A percentile compares a stretch with the other conserved stretches of the same genome.
phyloP scores from a whole-genome alignment of 2,888 invertebrate genomes.

The Noctua janthina region DNA sequence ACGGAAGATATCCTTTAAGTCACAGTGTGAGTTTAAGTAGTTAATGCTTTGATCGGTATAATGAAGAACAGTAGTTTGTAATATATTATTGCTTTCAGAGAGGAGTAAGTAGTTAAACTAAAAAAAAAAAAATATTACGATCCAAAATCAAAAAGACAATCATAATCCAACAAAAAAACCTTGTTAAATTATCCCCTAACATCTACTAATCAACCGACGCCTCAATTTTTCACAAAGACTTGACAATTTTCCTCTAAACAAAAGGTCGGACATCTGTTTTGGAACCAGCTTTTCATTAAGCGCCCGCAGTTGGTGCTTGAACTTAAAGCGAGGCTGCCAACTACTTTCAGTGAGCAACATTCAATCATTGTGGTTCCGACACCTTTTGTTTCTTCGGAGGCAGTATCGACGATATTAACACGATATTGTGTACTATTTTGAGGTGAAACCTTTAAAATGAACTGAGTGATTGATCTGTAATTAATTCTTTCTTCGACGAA shows the following conservation, averaged over 20 bases:
- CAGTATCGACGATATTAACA: conserved; percentile 44
- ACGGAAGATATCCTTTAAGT: too few relatives aligned
- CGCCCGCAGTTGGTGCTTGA: conserved; percentile 65
- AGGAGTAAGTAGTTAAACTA: too few relatives aligned
- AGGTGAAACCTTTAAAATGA: background rate
- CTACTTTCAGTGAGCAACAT: conserved; percentile 71
- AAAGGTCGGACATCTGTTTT: conserved; percentile 74
- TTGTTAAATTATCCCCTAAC: conserved; percentile 1
- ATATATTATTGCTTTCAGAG: background rate
- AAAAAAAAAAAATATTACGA: too few relatives aligned
- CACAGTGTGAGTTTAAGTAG: too few relatives aligned
- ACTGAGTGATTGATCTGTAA: background rate
- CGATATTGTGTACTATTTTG: background rate
- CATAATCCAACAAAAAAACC: background rate
- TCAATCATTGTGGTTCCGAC: conserved; percentile 73
- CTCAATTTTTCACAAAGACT: conserved; percentile 68
- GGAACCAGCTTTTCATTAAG: conserved; percentile 77
- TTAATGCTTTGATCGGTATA: background rate
- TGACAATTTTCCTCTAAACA: conserved; percentile 75
- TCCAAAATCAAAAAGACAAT: background rate
- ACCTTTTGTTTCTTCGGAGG: conserved; percentile 70
- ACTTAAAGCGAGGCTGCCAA: conserved; percentile 74
- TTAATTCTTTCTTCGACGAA: background rate
- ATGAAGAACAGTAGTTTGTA: background rate
- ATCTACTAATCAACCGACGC: conserved; percentile 51